Evolutionary conservation across 2,797 vertebrate species (phyloP).

Genomic region (Enteromius mattozi): DNA sequence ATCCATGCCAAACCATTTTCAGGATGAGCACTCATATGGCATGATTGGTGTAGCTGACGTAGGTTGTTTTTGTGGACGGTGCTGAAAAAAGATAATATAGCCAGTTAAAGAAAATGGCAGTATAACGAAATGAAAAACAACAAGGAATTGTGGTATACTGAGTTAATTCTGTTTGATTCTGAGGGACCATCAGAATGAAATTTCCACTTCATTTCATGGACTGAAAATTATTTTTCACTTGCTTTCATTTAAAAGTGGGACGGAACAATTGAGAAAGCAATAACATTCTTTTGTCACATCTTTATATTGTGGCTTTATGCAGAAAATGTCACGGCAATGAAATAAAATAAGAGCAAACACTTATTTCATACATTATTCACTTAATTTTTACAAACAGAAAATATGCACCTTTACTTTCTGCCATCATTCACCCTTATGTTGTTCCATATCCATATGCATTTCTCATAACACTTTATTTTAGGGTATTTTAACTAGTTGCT

Average conservation of each 20-base stretch:
- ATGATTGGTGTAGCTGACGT: conserved; percentile 97
- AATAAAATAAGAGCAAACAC: not conserved
- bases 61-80: conserved; percentile 85
- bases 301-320: not conserved
- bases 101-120: conserved; percentile 9
- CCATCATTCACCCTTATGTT: not conserved
- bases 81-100: conserved; percentile 50
- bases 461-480: not conserved
- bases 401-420: not conserved
- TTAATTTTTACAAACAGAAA: not conserved
- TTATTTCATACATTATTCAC: not conserved
- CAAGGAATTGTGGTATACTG: conserved; percentile 7
- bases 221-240: not conserved
- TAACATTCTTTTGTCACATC: not conserved
- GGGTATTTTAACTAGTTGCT: too few relatives aligned
- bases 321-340: not conserved
- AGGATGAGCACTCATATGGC: conserved; percentile 81
- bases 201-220: conserved; percentile 8
- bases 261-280: not conserved
- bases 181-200: not conserved
- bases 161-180: conserved; percentile 27
- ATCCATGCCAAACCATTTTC: conserved; percentile 39
- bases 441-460: not conserved
- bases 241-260: conserved; percentile 6
- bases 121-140: not conserved